phyloP scores from a whole-genome alignment of 1,140 invertebrate genomes.

The Holotrichia oblita region DNA sequence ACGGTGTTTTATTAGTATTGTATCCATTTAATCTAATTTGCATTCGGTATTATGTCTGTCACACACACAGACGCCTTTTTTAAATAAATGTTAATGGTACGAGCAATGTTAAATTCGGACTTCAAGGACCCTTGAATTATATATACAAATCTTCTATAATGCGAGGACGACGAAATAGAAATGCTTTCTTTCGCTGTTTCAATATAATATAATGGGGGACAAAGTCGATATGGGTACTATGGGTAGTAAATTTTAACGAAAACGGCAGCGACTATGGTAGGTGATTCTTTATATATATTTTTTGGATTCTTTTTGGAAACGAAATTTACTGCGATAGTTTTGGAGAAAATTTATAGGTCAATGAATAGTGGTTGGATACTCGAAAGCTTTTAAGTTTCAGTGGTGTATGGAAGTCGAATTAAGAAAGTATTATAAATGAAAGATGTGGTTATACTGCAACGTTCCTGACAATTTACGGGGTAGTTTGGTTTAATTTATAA shows the following conservation, averaged over 20 bases:
- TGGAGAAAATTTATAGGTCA: neutral
- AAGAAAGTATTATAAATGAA: too few relatives aligned
- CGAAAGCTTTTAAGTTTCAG: too few relatives aligned
- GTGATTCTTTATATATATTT: neutral
- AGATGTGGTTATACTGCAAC: too few relatives aligned
- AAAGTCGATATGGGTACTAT: neutral
- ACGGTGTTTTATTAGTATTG: neutral
- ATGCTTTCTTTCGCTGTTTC: neutral
- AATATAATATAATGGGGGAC: neutral
- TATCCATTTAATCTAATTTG: conserved; percentile 15
- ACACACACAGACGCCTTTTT: neutral
- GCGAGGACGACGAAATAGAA: neutral
- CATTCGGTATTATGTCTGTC: neutral
- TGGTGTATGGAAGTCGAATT: too few relatives aligned
- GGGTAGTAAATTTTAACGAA: neutral
- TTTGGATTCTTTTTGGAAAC: neutral
- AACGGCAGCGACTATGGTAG: neutral
- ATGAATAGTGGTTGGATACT: neutral
- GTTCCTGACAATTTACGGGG: too few relatives aligned
- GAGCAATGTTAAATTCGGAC: neutral
- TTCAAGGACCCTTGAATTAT: conserved; percentile 26
- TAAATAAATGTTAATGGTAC: conserved; percentile 11
- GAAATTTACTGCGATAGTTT: neutral
- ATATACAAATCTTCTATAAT: neutral
- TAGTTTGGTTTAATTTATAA: too few relatives aligned